Base-by-base conservation (phyloP, 2,797 vertebrate genomes). In the Rhabdomys pumilio region DNA sequence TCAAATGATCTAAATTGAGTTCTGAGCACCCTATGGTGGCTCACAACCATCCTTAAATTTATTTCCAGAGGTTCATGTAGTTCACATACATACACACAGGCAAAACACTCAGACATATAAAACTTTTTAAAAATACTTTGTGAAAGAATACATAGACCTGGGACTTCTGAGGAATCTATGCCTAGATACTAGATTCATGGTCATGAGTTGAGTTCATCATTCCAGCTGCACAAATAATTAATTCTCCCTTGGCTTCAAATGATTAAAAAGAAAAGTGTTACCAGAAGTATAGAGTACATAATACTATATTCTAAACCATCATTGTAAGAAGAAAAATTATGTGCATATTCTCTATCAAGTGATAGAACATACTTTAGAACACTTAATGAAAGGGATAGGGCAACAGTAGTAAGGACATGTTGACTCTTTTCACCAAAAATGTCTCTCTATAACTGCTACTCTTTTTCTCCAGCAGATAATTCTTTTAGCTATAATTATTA, bases 301-400 rank as follows among this genome's bases (percentile, higher is more conserved):
- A 85, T 77, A 81, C 8, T 67, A 50, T 59, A 80, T 89, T 75
- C 29, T 3, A 76, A 93, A 63, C 4, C n/a, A 88, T 75, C 72
- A 7, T 26, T 80, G 61, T 83, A 72, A 87, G 77, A 95, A 93
- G 83, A 69, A 61, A 38, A 41, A 13, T 73, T 24, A 89, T 3
- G 38, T 76, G 41, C 19, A 67, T 61, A 41, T 53, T 59, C 24
- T 77, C 13, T 44, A 69, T 88, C 88, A 96, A 80, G n/a, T 38
- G 57, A 41, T 31, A 84, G 53, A 94, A 93, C 86, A 44, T 89
- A 22, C 89, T 97, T 92, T 92, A 77, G 91, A 92, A 50, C 82
- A 38, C 91, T 93, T 84, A 92, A 26, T 83, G 38, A 85, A 57
- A 86, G 17, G 75, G 10, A 94, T 41, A 53, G 22, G 19, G 80